Base-by-base conservation (phyloP, 2,797 vertebrate genomes). In the Mallotus villosus region DNA sequence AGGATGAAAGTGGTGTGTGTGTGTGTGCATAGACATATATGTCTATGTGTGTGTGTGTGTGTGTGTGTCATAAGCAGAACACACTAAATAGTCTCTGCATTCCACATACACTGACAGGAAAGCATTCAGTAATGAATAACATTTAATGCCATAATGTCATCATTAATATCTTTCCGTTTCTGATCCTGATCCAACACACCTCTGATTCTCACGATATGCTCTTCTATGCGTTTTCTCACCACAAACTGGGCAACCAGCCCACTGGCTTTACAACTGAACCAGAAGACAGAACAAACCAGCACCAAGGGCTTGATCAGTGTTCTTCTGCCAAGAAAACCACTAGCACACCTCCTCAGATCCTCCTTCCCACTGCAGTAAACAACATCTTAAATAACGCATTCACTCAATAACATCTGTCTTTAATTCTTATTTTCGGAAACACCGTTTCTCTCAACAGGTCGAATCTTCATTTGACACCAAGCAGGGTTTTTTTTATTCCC, bases 251-350 rank as follows among this genome's bases (percentile, higher is more conserved):
- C 84, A 78, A 27, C 63, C 34, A 85, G 71, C 78, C 71, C 70
- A 78, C 71, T 63, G 69, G 6, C 78, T 77, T 83, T 57, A 19
- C n/a, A 22, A 11, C 24, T 3, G n/a, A n/a, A n/a, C 62, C 32
- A 12, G 19, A 24, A 67, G 17, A 24, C 49, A 9, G 51, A 25
- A 25, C 11, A 16, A 72, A 71, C 73, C 67, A 75, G 82, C 79
- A 85, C 83, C 67, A 65, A 81, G 84, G 82, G 78, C 78, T 70
- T 65, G 70, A 66, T 73, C 78, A 59, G 22, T 17, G 63, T 82
- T 72, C 71, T 73, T 59, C 53, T 24, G 49, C 61, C 68, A 76
- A 74, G 41, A 79, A 76, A 58, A n/a, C 22, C 5, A 67, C 25
- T 8, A 37, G 34, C 59, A 27, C 24, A 7, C 24, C 16, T 16